phyloP scores from a whole-genome alignment of 2,888 invertebrate species.

The Ommatoiulus sabulosus region DNA sequence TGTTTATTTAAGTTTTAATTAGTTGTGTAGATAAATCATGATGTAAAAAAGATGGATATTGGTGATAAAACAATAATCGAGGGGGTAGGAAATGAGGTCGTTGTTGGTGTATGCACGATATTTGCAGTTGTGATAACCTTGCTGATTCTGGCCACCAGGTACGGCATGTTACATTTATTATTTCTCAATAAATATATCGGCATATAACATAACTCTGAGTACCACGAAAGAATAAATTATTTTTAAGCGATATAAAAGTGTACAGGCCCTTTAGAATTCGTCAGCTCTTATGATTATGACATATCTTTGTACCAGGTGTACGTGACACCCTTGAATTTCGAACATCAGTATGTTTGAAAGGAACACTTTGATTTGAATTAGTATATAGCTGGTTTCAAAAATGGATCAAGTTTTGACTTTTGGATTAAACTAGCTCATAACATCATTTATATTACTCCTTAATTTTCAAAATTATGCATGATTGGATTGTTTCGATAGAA shows the following conservation, averaged over 20 bases:
- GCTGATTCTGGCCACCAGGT: conserved; percentile 53
- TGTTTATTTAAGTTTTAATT: neutral
- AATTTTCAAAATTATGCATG: no score
- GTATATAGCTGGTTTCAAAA: no score
- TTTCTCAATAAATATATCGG: no score
- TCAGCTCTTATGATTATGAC: no score
- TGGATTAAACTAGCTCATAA: no score
- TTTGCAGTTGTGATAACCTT: conserved; percentile 48
- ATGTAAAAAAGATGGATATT: neutral
- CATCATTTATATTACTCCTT: no score
- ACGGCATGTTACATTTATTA: neutral
- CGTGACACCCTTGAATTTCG: no score
- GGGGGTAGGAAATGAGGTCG: conserved; percentile 57
- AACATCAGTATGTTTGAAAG: no score
- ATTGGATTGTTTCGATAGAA: no score
- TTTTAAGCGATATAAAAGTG: neutral
- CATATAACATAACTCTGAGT: neutral
- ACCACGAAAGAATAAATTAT: neutral
- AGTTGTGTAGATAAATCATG: neutral
- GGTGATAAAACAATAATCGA: conserved; percentile 52
- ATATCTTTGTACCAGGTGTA: no score
- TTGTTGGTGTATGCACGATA: conserved; percentile 53
- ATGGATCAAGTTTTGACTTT: no score
- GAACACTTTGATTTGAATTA: no score
- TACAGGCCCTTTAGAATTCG: neutral